phyloP scores from a whole-genome alignment of 2,888 invertebrate genomes.

The Drosophila atroscutellata region DNA sequence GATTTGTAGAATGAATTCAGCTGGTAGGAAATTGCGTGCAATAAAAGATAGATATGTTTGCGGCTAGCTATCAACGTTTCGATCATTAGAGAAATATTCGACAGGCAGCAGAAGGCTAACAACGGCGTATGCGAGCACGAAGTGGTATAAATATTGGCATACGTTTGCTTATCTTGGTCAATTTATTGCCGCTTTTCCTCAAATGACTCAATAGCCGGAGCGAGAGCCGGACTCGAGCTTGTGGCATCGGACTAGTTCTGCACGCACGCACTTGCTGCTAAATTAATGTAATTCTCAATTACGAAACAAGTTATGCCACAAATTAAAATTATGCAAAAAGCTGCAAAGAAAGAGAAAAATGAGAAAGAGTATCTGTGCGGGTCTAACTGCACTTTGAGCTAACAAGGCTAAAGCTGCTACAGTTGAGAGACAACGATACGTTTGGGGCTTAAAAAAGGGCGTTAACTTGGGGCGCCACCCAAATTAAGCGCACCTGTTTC shows the following conservation, averaged over 20 bases:
- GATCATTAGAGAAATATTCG: slow-evolving; percentile 69
- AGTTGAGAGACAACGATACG: slow-evolving; percentile 3
- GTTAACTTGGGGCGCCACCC: slow-evolving; percentile 67
- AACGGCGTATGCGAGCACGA: slow-evolving; percentile 34
- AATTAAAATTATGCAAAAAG: slow-evolving; percentile 71
- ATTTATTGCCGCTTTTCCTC: slow-evolving; percentile 71
- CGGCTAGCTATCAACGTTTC: slow-evolving; percentile 66
- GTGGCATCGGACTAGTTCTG: slow-evolving; percentile 67
- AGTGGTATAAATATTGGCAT: slow-evolving; percentile 60
- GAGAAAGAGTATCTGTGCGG: slow-evolving; percentile 7
- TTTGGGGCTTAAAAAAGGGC: slow-evolving; percentile 54
- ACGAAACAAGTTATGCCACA: slow-evolving; percentile 82
- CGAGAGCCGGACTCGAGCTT: not conserved
- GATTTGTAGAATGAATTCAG: slow-evolving; percentile 73
- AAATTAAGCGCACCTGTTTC: slow-evolving; percentile 66
- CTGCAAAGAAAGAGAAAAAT: slow-evolving; percentile 12
- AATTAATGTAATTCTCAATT: slow-evolving; percentile 81
- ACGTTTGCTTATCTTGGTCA: slow-evolving; percentile 69
- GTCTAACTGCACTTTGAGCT: slow-evolving; percentile 40
- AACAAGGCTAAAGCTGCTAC: slow-evolving; percentile 32
- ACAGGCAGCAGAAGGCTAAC: slow-evolving; percentile 45
- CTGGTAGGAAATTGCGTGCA: slow-evolving; percentile 72
- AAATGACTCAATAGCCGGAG: slow-evolving; percentile 73
- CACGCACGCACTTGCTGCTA: slow-evolving; percentile 75
- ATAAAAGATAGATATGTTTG: slow-evolving; percentile 78